A percentile compares a stretch with the other conserved stretches of the same genome.
phyloP scores from a whole-genome alignment of 1,140 invertebrate species.

The Rhagoletis zephyria region DNA sequence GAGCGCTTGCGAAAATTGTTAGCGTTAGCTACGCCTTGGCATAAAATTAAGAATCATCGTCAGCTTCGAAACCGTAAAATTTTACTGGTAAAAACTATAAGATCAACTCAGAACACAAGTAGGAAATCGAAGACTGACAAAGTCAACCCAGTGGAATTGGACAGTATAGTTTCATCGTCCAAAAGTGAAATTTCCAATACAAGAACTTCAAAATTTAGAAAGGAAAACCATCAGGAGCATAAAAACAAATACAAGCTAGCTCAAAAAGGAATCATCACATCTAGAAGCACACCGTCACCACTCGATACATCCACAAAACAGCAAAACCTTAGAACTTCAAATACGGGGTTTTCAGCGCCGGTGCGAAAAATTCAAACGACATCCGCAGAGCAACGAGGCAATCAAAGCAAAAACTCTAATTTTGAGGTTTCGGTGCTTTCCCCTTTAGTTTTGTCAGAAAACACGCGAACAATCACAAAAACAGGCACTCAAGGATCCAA shows the following conservation, averaged over 20 bases:
- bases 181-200: background rate
- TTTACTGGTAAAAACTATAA: constrained; percentile 52
- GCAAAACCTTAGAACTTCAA: background rate
- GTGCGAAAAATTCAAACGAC: background rate
- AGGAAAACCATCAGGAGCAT: background rate
- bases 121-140: background rate
- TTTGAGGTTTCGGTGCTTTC: background rate
- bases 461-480: background rate
- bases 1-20: constrained; percentile 1
- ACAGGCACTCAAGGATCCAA: background rate
- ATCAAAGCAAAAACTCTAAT: background rate
- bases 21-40: background rate
- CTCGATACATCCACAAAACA: background rate
- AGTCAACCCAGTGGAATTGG: constrained; percentile 6
- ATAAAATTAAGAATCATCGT: constrained; percentile 42
- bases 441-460: background rate
- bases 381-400: background rate
- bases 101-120: constrained; percentile 39
- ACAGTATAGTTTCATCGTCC: background rate
- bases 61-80: constrained; percentile 54
- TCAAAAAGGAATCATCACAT: background rate
- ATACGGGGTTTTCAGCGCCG: background rate
- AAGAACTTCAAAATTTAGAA: background rate
- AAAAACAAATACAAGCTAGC: background rate
- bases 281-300: background rate